Percentiles rank a stretch among this genome's conserved stretches.
Evolutionary conservation across 2,888 invertebrate genomes (phyloP).

Genomic region (Rotaria magnacalcarata): DNA sequence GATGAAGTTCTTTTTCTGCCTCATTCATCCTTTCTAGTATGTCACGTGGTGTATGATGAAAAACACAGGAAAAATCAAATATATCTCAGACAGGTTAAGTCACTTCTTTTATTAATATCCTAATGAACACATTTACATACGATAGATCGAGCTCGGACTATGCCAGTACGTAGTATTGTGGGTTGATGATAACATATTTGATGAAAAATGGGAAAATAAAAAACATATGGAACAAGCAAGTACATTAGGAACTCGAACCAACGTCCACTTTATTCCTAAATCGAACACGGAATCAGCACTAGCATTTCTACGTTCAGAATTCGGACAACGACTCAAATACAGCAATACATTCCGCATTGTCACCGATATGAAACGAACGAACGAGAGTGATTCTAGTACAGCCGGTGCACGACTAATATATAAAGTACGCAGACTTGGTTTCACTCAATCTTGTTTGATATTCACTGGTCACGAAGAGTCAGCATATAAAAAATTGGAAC

Average conservation of each 20-base stretch:
- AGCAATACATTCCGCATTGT: background rate
- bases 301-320: background rate
- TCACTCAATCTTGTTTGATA: background rate
- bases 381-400: background rate
- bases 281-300: background rate
- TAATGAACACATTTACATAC: background rate
- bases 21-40: background rate
- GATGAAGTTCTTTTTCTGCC: slow-evolving; percentile 20
- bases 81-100: background rate
- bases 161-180: background rate
- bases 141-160: background rate
- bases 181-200: slow-evolving; percentile 18
- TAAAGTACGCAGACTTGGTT: background rate
- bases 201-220: background rate
- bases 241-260: background rate
- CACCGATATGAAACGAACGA: background rate
- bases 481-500: background rate
- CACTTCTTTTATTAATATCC: background rate
- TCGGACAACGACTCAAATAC: background rate
- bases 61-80: background rate
- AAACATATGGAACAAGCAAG: background rate
- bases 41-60: background rate
- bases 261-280: background rate
- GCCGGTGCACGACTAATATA: background rate
- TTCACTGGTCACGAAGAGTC: background rate